phyloP scores from a whole-genome alignment of 2,888 invertebrate genomes.

The Drosophila engyochracea region DNA sequence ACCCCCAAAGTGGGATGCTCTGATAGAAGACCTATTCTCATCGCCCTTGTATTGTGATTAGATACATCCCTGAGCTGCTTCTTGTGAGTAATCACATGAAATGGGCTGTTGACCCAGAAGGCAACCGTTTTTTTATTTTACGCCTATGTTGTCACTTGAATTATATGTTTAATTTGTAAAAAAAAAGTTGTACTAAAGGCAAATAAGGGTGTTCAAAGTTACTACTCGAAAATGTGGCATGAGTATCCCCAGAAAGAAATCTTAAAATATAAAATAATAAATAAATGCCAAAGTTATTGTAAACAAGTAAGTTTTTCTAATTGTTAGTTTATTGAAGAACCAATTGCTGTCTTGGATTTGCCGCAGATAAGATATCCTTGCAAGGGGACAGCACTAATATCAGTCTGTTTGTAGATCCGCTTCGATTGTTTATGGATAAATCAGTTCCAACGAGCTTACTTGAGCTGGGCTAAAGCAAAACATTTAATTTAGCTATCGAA shows the following conservation, averaged over 20 bases:
- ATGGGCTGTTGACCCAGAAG: slow-evolving; percentile 53
- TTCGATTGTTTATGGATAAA: neutral
- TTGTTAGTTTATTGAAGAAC: neutral
- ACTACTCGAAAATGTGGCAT: neutral
- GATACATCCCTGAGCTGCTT: slow-evolving; percentile 31
- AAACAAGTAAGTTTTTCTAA: neutral
- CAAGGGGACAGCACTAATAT: neutral
- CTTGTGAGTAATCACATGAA: slow-evolving; percentile 60
- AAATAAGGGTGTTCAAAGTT: neutral
- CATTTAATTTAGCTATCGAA: neutral
- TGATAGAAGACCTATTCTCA: slow-evolving; percentile 45
- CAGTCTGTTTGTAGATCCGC: neutral
- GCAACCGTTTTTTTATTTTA: slow-evolving; percentile 2
- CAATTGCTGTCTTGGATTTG: neutral
- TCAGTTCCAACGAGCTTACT: neutral
- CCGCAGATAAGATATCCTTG: neutral
- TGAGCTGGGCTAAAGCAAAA: neutral
- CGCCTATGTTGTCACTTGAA: neutral
- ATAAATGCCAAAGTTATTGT: neutral
- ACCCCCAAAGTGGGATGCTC: slow-evolving; percentile 16
- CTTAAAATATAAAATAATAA: neutral
- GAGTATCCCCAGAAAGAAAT: neutral
- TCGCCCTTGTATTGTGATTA: slow-evolving; percentile 46
- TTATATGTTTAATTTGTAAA: neutral
- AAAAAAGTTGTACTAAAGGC: neutral